Evolutionary conservation across 2,797 vertebrate genomes (phyloP), one percentile per base, ranked within the genome.

Genomic region (Crypturellus tataupa): DNA sequence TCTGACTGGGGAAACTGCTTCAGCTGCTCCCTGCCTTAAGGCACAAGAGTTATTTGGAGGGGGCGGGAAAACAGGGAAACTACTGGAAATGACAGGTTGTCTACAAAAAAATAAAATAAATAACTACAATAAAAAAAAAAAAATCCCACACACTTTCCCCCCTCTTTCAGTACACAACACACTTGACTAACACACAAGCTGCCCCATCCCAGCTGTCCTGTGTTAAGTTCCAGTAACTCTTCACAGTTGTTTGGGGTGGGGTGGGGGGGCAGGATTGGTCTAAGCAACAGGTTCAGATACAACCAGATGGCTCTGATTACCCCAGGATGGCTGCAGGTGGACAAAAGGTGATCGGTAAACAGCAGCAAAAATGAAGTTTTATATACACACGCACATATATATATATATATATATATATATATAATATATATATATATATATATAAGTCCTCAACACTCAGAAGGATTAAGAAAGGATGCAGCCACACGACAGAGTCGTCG

Each of bases 21-120:
- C 27, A 62, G n/a, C 29, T 75, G 29, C 20, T 51, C 47, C 13
- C 42, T 67, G 31, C 42, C 46, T 70, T 46, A 47, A 4, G 51
- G 14, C 27, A 70, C 0, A 0, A 7, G 23, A 47, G 67, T 12
- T 1, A 59, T 37, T 21, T 39, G 47, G 8, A 5, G 40, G 19
- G 21, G 21, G 47, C 11, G 21, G 21, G 21, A 39, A 39, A 9
- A 37, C 15, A 10, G 20, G 21, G 46, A 47, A 47, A 67, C 7
- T 13, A n/a, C 7, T 0, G 1, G 56, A 37, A 83, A 40, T 12
- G 29, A 3, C 21, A 64, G 10, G 70, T 0, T 72, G 5, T 1
- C 40, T 60, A 46, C 17, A 23, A 47, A 47, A 46, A 47, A 23
- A 23, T 24, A 47, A 46, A 47, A 23, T 47, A 47, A 47, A 47